phyloP scores from a whole-genome alignment of 2,113 vertebrate species.

The Corynorhinus townsendii region DNA sequence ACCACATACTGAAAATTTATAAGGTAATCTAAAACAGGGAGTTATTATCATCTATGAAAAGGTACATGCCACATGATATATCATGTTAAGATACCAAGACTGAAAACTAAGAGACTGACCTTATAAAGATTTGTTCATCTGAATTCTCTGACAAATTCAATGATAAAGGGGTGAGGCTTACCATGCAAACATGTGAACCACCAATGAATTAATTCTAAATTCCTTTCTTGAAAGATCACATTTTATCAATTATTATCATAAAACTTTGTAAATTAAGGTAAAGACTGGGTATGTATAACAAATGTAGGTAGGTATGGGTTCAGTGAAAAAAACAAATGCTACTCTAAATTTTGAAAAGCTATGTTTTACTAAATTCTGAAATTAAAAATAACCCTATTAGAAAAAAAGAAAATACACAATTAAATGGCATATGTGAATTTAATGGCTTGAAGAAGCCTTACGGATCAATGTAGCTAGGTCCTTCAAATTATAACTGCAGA shows the following conservation, averaged over 20 bases:
- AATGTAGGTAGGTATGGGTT: background rate
- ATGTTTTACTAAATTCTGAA: background rate
- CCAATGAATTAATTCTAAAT: background rate
- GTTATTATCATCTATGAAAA: background rate
- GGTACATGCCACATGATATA: background rate
- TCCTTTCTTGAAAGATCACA: background rate
- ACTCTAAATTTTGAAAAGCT: background rate
- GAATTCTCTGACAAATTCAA: background rate
- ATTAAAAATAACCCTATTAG: background rate
- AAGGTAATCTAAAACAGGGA: background rate
- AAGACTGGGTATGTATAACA: background rate
- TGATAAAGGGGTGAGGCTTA: background rate
- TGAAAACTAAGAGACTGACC: background rate
- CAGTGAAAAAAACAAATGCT: slow-evolving; percentile 13
- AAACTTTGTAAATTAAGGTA: background rate
- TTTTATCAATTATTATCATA: background rate
- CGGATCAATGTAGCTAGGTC: background rate
- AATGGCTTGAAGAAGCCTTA: background rate
- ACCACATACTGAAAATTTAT: background rate
- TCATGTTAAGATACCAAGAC: background rate
- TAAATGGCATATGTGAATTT: background rate
- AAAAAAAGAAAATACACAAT: background rate
- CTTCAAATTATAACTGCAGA: background rate
- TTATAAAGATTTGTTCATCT: background rate
- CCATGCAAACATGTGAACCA: background rate